Conservation (phyloP, 2,888 invertebrate species). For the Netelia virgata region DNA sequence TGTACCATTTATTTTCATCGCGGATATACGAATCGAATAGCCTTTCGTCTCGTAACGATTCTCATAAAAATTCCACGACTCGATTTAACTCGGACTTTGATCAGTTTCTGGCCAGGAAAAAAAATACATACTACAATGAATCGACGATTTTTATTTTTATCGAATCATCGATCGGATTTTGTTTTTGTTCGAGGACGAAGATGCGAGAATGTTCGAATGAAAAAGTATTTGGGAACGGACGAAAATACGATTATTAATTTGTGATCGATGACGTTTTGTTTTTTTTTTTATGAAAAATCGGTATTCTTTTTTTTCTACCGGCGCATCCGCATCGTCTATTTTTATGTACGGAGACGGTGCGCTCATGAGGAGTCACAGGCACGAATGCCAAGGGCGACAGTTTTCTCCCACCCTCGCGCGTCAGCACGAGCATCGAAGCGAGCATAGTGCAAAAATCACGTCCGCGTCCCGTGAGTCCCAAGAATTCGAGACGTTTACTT, state of each 20-base stretch:
- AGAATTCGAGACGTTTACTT: slow-evolving; percentile 59
- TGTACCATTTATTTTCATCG: slow-evolving; percentile 30
- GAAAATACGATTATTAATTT: no score
- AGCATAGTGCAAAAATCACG: slow-evolving; percentile 12
- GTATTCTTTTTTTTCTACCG: no score
- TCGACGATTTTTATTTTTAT: neutral
- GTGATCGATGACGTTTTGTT: no score
- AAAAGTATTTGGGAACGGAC: no score
- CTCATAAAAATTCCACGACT: neutral
- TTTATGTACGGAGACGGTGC: neutral
- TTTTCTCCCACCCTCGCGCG: slow-evolving; percentile 6
- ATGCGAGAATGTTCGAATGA: no score
- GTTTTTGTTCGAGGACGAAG: no score
- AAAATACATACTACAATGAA: neutral
- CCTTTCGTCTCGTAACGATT: neutral
- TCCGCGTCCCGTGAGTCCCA: neutral
- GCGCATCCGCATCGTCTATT: no score
- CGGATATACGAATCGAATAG: neutral
- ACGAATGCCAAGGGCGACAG: slow-evolving; percentile 66
- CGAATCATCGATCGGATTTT: neutral
- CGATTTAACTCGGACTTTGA: neutral
- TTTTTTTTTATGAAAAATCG: no score
- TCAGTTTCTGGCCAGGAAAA: neutral
- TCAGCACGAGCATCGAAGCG: slow-evolving; percentile 27
- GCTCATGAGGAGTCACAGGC: slow-evolving; percentile 27